Conservation (phyloP, 1,140 invertebrate genomes). For the Triops longicaudatus region DNA sequence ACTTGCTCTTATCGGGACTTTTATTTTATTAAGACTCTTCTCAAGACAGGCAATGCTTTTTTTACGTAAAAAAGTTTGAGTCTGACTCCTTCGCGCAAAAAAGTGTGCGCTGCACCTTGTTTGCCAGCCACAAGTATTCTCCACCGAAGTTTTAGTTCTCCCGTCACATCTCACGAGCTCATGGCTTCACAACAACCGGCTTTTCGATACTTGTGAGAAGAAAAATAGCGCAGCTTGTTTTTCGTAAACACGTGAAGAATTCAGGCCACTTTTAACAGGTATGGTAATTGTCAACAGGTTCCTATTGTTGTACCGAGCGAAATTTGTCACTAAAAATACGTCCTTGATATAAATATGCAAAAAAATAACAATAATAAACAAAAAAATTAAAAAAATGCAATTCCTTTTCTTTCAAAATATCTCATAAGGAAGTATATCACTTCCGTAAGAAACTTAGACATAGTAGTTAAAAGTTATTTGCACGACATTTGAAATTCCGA, state of each 20-base stretch:
- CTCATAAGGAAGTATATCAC: no score
- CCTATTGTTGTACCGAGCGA: not conserved
- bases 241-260: constrained; percentile 2
- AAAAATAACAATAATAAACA: no score
- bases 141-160: not conserved
- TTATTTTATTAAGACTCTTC: not conserved
- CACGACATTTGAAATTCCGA: no score
- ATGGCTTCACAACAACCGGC: not conserved
- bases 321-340: not conserved
- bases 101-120: not conserved
- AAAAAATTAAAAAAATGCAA: no score
- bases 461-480: no score
- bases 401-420: no score
- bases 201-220: not conserved
- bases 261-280: not conserved
- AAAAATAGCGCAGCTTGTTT: not conserved
- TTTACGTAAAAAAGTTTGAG: not conserved
- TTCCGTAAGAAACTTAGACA: no score
- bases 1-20: not conserved
- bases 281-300: not conserved
- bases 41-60: not conserved
- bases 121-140: not conserved
- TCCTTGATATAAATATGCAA: no score
- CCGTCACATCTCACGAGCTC: not conserved
- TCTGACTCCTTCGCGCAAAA: no score